These are phyloP conservation scores for Dastarcus helophoroides DNA, from an alignment of 2,888 invertebrate species.

Conservation along the genomic window DNA sequence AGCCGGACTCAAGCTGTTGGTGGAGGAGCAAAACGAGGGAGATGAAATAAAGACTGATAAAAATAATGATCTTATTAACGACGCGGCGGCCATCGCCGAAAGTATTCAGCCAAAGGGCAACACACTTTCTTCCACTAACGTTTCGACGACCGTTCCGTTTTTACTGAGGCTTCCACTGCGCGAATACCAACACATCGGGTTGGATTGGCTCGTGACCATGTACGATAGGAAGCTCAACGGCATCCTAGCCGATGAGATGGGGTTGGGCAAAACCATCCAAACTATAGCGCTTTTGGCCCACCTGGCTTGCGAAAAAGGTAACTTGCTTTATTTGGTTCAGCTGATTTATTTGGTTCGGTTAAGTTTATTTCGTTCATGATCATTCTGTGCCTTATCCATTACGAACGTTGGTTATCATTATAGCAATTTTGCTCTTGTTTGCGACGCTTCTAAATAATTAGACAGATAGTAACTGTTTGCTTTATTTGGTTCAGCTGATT, in stretches of 20 bases:
- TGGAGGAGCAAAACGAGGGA: conserved; percentile 35
- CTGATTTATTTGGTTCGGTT: too few species aligned
- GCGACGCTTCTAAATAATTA: too few species aligned
- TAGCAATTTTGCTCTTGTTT: too few species aligned
- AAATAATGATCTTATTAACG: conserved; percentile 67
- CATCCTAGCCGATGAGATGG: conserved; percentile 95
- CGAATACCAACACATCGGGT: conserved; percentile 94
- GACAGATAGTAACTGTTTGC: too few species aligned
- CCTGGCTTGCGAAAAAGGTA: conserved; percentile 77
- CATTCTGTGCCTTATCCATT: too few species aligned
- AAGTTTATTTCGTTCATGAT: too few species aligned
- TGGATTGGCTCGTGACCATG: conserved; percentile 96
- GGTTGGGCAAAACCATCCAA: conserved; percentile 94
- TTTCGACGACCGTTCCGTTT: conserved; percentile 87
- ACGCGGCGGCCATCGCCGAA: conserved; percentile 88
- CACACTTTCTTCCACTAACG: conserved; percentile 86
- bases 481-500: too few species aligned
- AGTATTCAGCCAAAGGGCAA: conserved; percentile 97
- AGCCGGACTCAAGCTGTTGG: conserved; percentile 46
- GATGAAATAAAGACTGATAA: conserved; percentile 38
- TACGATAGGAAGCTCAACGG: conserved; percentile 90
- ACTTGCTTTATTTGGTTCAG: neutral
- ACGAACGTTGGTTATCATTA: too few species aligned
- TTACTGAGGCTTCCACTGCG: conserved; percentile 80
- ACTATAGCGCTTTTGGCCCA: conserved; percentile 91